Evolutionary conservation across 2,888 invertebrate genomes (phyloP), one percentile per base, ranked within the genome.

Genomic region (Cerastoderma edule): DNA sequence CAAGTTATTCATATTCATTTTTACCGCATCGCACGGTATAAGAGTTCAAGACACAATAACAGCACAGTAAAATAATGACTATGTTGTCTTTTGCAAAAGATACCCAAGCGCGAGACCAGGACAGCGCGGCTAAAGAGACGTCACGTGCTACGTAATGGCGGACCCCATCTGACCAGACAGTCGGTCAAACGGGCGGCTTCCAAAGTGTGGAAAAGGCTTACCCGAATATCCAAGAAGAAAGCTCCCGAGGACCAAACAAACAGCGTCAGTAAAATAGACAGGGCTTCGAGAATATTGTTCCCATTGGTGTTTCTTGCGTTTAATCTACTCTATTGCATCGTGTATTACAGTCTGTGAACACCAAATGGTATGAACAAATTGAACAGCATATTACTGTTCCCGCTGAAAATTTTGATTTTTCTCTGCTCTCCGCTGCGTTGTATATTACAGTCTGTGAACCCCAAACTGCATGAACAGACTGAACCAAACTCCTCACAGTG

Each of bases 271-370:
- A 95, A 96, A 93, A 96, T 96, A 80, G 96, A 96, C 93, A 95
- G 95, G 86, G 95, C 96, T 0, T 96, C 98, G 0, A 93, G 96
- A 50, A 94, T 96, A 44, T 94, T 96, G 35, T 96, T 97, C 90
- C 96, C 97, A 1, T 95, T 96, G 16, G 96, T 96, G 0, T 98
- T 98, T 91, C 95, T 95, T 0, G 92, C 97, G 0, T 95, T 98
- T 80, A 98, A 98, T 92, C 93, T 98, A 67, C 95, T 96, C 89
- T 98, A 98, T 93, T 98, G 98, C 98, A 75, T 84, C 44, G 77
- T 87, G n/a, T 89, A 87, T 79, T 75, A 80, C 50, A 66, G 53
- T 46, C n/a, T 69, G n/a, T 70, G 70, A 57, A n/a, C n/a, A n/a
- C n/a, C 22, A n/a, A n/a, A n/a, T n/a, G n/a, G n/a, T n/a, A n/a